Conservation (phyloP, 92 coral and sea anemone species). For the Parazoanthus swiftii region DNA sequence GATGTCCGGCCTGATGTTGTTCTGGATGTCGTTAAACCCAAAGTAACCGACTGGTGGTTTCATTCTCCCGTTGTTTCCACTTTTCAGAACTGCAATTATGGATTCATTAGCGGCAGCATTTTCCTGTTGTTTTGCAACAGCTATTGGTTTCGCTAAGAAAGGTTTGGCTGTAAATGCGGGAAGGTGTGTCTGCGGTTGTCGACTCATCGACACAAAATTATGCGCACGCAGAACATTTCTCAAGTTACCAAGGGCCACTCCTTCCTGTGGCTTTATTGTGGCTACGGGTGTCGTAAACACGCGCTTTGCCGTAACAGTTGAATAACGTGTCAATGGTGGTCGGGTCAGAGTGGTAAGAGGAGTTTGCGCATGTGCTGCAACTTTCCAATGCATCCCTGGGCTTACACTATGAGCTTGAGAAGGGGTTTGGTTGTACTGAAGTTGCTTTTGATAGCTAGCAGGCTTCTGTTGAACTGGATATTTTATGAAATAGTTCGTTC, state of each 20-base stretch:
- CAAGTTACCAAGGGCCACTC: background rate
- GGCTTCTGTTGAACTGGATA: background rate
- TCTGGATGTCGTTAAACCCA: slow-evolving; percentile 33
- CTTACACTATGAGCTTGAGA: background rate
- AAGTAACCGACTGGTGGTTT: background rate
- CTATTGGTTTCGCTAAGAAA: background rate
- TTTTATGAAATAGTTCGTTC: background rate
- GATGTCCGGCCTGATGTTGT: slow-evolving; percentile 34
- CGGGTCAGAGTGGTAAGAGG: background rate
- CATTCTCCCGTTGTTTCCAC: background rate
- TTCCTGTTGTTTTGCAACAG: background rate
- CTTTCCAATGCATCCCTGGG: background rate
- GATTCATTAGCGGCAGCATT: background rate
- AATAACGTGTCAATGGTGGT: slow-evolving; percentile 4
- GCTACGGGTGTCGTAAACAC: slow-evolving; percentile 5
- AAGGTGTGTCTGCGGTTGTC: slow-evolving; percentile 1
- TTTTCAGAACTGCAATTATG: slow-evolving; percentile 24
- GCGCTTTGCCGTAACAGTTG: slow-evolving; percentile 5
- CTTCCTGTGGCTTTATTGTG: background rate
- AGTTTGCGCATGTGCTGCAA: background rate
- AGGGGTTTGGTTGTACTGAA: slow-evolving; percentile 12
- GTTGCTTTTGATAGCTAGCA: background rate
- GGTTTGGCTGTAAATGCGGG: background rate
- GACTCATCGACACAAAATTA: background rate
- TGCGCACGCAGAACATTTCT: slow-evolving; percentile 3